A percentile compares a stretch with the other conserved stretches of the same genome.
phyloP scores from a whole-genome alignment of 1,140 invertebrate genomes.

The Fopius arisanus region DNA sequence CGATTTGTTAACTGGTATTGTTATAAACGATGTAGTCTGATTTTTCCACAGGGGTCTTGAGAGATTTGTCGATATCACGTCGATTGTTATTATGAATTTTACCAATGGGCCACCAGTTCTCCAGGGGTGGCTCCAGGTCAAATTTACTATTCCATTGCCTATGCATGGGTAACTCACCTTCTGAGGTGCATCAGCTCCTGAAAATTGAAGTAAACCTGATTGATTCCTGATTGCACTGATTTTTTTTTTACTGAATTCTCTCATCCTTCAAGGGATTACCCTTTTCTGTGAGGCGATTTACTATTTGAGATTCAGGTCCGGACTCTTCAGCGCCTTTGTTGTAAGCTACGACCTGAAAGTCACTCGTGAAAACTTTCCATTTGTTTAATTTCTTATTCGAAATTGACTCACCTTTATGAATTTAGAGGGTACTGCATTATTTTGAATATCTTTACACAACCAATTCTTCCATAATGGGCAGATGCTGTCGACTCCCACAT shows the following conservation, averaged over 20 bases:
- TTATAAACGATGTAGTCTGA: background rate
- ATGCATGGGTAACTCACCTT: background rate
- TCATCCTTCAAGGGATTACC: too few relatives aligned
- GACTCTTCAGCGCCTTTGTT: slow-evolving; percentile 31
- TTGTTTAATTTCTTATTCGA: background rate
- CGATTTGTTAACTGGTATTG: background rate
- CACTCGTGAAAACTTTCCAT: too few relatives aligned
- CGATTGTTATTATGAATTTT: background rate
- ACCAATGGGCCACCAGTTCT: background rate
- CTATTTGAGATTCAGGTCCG: background rate
- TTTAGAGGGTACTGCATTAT: background rate
- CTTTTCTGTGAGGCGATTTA: background rate
- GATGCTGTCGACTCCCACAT: background rate
- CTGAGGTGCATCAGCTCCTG: slow-evolving; percentile 10
- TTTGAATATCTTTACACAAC: slow-evolving; percentile 30
- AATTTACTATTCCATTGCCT: background rate
- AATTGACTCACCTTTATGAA: slow-evolving; percentile 25
- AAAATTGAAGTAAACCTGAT: too few relatives aligned
- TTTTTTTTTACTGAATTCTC: too few relatives aligned
- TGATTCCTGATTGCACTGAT: too few relatives aligned
- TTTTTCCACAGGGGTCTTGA: background rate
- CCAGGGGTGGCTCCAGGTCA: background rate
- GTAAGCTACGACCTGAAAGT: slow-evolving; percentile 29
- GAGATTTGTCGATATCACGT: background rate
- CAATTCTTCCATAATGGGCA: slow-evolving; percentile 37